A percentile compares a stretch with the other conserved stretches of the same genome.
phyloP scores from a whole-genome alignment of 2,113 vertebrate species.

The Jaculus jaculus region DNA sequence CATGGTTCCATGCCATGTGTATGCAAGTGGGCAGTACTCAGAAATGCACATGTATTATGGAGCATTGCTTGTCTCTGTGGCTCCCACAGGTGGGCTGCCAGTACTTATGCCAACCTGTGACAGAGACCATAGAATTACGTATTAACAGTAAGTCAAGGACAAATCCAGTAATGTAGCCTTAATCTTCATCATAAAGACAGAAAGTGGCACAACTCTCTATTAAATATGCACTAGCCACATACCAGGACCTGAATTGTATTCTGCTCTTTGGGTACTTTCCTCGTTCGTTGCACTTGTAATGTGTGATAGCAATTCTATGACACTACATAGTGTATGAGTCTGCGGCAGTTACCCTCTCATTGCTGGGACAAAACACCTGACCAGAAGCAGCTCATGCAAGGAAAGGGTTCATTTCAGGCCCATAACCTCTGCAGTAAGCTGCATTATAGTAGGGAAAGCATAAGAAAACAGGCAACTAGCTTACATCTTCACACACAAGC shows the following conservation, averaged over 20 bases:
- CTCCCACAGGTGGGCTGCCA: neutral
- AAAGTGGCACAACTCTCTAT: neutral
- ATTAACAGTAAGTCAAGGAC: neutral
- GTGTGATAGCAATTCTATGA: neutral
- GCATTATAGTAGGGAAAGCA: too few relatives aligned
- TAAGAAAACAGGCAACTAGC: too few relatives aligned
- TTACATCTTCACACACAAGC: too few relatives aligned
- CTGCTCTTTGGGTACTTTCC: neutral
- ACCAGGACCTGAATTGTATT: neutral
- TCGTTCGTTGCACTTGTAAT: neutral
- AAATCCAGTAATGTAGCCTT: neutral
- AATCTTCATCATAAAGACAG: neutral
- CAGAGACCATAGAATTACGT: neutral
- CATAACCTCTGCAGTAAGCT: too few relatives aligned
- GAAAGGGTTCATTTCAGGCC: too few relatives aligned
- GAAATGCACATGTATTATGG: neutral
- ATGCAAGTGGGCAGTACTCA: neutral
- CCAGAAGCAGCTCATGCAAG: too few relatives aligned
- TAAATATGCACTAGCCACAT: too few relatives aligned
- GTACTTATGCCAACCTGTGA: neutral
- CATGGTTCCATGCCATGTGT: neutral
- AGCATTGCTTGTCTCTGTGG: neutral
- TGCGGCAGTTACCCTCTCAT: too few relatives aligned
- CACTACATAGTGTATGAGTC: too few relatives aligned
- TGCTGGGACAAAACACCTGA: too few relatives aligned